phyloP scores from a whole-genome alignment of 1,140 invertebrate genomes.

The Drosophila quadrilineata region DNA sequence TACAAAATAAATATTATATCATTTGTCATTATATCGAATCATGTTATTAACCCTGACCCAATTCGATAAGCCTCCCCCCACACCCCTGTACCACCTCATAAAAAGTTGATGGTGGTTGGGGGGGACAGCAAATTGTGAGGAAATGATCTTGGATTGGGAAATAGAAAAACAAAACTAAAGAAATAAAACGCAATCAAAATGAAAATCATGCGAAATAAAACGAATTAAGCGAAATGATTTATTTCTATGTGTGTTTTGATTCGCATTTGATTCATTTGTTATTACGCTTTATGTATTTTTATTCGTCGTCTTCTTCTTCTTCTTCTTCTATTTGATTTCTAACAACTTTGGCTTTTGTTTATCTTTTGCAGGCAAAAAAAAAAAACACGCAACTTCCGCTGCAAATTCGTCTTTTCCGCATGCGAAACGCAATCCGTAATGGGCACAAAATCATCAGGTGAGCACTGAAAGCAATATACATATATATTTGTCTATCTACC shows the following conservation, averaged over 20 bases:
- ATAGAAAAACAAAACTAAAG: conserved; percentile 48
- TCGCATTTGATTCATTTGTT: background rate
- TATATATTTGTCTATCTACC: conserved; percentile 18
- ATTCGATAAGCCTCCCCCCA: conserved; percentile 24
- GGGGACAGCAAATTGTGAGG: conserved; percentile 30
- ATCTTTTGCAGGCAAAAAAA: conserved; percentile 1
- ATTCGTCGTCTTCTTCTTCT: too few species aligned
- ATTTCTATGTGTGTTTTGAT: conserved; percentile 17
- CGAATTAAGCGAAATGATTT: conserved; percentile 71
- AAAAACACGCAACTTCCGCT: conserved; percentile 68
- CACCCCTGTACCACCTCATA: background rate
- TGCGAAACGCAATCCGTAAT: conserved; percentile 17
- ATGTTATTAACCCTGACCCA: conserved; percentile 15
- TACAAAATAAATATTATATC: conserved; percentile 6
- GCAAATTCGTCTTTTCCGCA: conserved; percentile 74
- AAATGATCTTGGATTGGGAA: conserved; percentile 42
- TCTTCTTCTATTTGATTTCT: too few species aligned
- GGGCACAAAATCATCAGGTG: conserved; percentile 34
- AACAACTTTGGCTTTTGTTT: background rate
- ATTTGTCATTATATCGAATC: background rate
- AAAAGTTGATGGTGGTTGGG: background rate
- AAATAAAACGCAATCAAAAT: conserved; percentile 18
- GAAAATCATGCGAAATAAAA: conserved; percentile 49
- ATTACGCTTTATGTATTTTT: background rate
- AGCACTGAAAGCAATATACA: conserved; percentile 41